Conservation (phyloP, 2,888 invertebrate species). For the Ectropis crepuscularia region DNA sequence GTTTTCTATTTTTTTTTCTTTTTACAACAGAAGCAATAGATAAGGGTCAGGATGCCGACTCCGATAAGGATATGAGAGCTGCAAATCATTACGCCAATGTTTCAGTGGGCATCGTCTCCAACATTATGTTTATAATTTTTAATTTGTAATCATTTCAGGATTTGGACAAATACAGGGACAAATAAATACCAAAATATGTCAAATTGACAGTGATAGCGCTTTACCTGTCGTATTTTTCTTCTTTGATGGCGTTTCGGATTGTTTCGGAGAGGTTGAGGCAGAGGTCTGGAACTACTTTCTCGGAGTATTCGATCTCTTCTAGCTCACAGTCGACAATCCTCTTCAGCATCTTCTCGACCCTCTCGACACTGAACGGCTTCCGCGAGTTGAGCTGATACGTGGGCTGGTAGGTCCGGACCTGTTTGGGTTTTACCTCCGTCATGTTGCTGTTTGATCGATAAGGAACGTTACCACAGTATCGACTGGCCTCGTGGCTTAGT, state of each 20-base stretch:
- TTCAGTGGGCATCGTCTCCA: neutral
- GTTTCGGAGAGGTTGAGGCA: slow-evolving; percentile 85
- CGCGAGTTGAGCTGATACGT: slow-evolving; percentile 87
- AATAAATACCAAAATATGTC: neutral
- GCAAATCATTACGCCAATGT: no score
- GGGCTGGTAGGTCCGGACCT: slow-evolving; percentile 84
- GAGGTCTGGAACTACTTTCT: slow-evolving; percentile 83
- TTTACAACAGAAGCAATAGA: slow-evolving; percentile 42
- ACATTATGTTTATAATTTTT: neutral
- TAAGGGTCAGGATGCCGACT: slow-evolving; percentile 45
- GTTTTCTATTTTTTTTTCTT: no score
- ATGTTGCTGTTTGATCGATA: slow-evolving; percentile 65
- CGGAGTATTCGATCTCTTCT: slow-evolving; percentile 86
- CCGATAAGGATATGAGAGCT: slow-evolving; percentile 55
- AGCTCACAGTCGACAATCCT: slow-evolving; percentile 85
- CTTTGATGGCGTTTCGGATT: slow-evolving; percentile 86
- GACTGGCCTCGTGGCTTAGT: no score
- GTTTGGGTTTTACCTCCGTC: slow-evolving; percentile 65
- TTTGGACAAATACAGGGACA: neutral
- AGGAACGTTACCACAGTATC: neutral
- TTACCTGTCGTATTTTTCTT: slow-evolving; percentile 88
- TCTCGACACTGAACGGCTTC: slow-evolving; percentile 86
- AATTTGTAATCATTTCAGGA: neutral
- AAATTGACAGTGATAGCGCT: slow-evolving; percentile 1
- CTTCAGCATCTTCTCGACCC: slow-evolving; percentile 85